These are phyloP conservation scores for Tetrao urogallus DNA, from an alignment of 2,113 vertebrate genomes.

Conservation along the genomic window DNA sequence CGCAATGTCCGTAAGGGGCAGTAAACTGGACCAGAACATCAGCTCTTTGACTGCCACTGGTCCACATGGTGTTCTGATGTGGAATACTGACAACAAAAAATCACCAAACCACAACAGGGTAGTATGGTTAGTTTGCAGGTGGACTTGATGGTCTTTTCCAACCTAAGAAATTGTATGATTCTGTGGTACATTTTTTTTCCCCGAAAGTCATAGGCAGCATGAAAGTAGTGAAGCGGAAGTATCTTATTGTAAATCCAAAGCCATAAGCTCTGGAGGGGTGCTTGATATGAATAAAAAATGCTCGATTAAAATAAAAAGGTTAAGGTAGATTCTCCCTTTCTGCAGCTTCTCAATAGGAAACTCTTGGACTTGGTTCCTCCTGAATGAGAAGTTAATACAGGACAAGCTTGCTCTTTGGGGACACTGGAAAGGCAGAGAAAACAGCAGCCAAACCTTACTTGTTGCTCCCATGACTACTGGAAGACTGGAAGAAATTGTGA, in stretches of 20 bases:
- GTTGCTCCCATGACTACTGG: not conserved
- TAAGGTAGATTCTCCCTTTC: not conserved
- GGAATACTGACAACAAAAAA: no score
- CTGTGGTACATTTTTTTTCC: no score
- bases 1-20: no score
- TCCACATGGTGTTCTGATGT: no score
- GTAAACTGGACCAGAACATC: no score
- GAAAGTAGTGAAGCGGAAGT: not conserved
- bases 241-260: not conserved
- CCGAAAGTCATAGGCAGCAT: fast-evolving
- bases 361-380: not conserved
- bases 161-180: no score
- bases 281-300: not conserved
- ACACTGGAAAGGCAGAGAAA: not conserved
- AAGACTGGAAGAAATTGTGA: not conserved
- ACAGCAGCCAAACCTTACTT: not conserved
- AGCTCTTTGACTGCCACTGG: no score
- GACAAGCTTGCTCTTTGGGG: not conserved
- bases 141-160: no score
- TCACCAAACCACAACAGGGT: no score
- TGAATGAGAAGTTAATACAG: not conserved
- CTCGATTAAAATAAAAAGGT: not conserved
- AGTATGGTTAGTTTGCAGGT: no score
- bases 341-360: not conserved
- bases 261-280: not conserved